Conservation (phyloP, 2,113 vertebrate genomes). For the Calyptommatus sinebrachiatus region DNA sequence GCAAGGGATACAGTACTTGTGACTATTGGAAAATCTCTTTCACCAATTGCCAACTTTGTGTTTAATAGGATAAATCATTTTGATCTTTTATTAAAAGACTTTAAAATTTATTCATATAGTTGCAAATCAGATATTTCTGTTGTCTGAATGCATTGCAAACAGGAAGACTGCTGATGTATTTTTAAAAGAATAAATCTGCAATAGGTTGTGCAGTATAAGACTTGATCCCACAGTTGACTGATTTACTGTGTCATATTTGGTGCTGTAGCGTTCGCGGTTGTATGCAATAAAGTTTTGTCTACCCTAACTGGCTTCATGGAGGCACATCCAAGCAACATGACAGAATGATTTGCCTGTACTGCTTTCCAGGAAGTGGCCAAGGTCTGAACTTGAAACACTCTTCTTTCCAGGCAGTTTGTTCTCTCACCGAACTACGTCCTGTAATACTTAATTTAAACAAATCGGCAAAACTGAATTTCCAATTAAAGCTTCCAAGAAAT, state of each 20-base stretch:
- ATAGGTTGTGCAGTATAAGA: background rate
- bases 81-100: constrained; percentile 36
- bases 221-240: background rate
- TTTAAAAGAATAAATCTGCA: background rate
- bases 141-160: background rate
- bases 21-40: constrained; percentile 44
- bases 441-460: background rate
- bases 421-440: background rate
- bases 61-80: constrained; percentile 31
- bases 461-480: background rate
- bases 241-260: background rate
- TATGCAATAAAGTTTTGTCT: too few relatives aligned
- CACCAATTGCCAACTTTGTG: background rate
- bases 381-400: too few relatives aligned
- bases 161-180: background rate
- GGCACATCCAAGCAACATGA: too few relatives aligned
- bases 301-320: too few relatives aligned
- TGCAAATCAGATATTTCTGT: background rate
- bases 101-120: constrained; percentile 10
- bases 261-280: background rate
- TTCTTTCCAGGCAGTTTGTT: too few relatives aligned
- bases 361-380: too few relatives aligned
- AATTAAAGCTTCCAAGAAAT: background rate
- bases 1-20: constrained; percentile 37
- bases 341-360: too few relatives aligned